Conservation (phyloP, 2,797 vertebrate genomes). For the Carduelis carduelis region DNA sequence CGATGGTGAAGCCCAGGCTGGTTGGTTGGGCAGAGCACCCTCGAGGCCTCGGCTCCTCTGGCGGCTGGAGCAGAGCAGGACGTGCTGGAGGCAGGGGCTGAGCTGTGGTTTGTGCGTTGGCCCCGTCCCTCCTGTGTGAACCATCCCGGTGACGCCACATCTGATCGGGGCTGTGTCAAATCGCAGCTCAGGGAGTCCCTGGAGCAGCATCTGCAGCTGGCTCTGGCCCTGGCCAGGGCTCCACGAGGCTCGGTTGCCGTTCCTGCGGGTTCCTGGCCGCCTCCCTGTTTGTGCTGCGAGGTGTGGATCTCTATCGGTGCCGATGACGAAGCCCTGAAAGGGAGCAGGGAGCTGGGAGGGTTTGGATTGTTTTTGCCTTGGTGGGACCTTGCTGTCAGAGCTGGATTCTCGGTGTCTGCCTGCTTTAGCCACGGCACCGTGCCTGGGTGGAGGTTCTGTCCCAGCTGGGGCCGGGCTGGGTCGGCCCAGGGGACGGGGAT, state of each 20-base stretch:
- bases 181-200: background rate
- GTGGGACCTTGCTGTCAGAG: background rate
- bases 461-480: background rate
- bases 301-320: background rate
- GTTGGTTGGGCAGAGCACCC: background rate
- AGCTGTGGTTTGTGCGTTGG: background rate
- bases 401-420: background rate
- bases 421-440: background rate
- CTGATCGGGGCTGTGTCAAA: background rate
- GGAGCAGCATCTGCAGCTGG: background rate
- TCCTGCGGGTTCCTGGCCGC: background rate
- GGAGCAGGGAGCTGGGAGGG: background rate
- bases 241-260: rapidly evolving
- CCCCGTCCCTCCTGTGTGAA: background rate
- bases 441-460: background rate
- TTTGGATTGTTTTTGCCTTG: rapidly evolving
- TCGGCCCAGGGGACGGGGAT: background rate
- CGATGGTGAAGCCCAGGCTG: background rate
- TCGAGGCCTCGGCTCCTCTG: background rate
- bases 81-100: background rate
- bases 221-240: background rate
- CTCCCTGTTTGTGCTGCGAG: background rate
- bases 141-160: background rate
- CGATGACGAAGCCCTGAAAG: background rate
- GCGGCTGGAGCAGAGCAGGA: background rate